phyloP scores from a whole-genome alignment of 2,113 vertebrate genomes.

The Holacanthus passer region DNA sequence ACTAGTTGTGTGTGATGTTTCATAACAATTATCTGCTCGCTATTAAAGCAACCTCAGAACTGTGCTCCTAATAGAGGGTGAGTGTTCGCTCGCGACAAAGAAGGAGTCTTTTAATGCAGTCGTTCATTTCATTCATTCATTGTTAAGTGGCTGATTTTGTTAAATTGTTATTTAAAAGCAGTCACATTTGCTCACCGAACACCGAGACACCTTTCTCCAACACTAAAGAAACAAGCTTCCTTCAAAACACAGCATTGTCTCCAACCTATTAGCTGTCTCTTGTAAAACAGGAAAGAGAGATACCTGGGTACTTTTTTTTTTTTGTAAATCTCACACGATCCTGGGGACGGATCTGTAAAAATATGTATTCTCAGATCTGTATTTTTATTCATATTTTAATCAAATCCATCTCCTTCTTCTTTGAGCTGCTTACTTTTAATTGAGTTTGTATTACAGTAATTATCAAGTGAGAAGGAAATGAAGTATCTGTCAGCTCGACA shows the following conservation, averaged over 20 bases:
- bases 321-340: conserved; percentile 1
- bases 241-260: neutral
- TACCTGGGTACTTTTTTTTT: too few species aligned
- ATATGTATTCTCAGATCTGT: conserved; percentile 50
- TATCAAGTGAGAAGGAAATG: conserved; percentile 77
- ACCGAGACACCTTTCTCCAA: conserved; percentile 2
- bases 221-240: neutral
- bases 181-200: neutral
- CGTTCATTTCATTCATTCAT: conserved; percentile 17
- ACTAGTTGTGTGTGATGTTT: conserved; percentile 65
- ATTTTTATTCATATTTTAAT: conserved; percentile 73
- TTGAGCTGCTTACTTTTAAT: conserved; percentile 78
- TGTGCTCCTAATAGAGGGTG: conserved; percentile 16
- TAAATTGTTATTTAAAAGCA: neutral
- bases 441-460: conserved; percentile 82
- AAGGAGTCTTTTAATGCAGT: conserved; percentile 11
- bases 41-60: conserved; percentile 46
- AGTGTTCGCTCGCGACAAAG: conserved; percentile 36
- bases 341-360: conserved; percentile 52
- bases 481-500: conserved; percentile 74
- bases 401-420: conserved; percentile 59
- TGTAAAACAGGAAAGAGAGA: neutral
- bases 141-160: conserved; percentile 26
- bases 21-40: conserved; percentile 52
- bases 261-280: conserved; percentile 7